Base-by-base conservation (phyloP, 2,113 vertebrate species). In the Hylia prasina region DNA sequence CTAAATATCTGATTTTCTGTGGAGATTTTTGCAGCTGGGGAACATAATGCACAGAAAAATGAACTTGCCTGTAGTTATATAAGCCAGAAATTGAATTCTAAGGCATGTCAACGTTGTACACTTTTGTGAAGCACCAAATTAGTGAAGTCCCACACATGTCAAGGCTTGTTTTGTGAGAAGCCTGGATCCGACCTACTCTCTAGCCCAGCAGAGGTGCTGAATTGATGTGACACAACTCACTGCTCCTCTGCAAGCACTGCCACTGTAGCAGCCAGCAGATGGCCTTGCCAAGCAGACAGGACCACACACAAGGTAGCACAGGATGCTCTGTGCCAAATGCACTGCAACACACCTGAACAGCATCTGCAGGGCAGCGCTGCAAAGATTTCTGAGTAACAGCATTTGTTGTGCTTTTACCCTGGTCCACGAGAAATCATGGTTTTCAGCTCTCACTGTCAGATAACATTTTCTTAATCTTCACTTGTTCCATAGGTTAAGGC, bases 281-380 rank as follows among this genome's bases (percentile, higher is more conserved):
- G 64, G 27, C 4, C 61, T 7, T 19, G 44, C 24, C 42, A 44
- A 82, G 40, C 70, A 58, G 79, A n/a, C 48, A 53, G 40, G 53
- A 30, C 31, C 2, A 6, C 6, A 7, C 19, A 25, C 15, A 18
- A 2, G 0, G 6, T 3, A 63, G 47, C 40, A 40, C 42, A 33
- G 44, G 24, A 24, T 53, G 40, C 53, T 75, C 42, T 39, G 44
- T 66, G 40, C 27, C 27, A 2, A 0, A 13, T 3, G 20, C 4
- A 18, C 44, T 35, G 22, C 54, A 42, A 17, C 28, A 61, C 33
- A 23, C 9, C 22, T 64, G 33, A 82, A 57, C 16, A 76, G 66
- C 70, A 76, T 31, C 30, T 20, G 6, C 4, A 31, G 71, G 56
- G 44, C 24, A 72, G 19, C 45, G 80, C 20, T 72, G 51, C 31